Percentiles rank a stretch among this genome's conserved stretches.
Evolutionary conservation across 2,797 vertebrate species (phyloP).

Genomic region (Falco naumanni): DNA sequence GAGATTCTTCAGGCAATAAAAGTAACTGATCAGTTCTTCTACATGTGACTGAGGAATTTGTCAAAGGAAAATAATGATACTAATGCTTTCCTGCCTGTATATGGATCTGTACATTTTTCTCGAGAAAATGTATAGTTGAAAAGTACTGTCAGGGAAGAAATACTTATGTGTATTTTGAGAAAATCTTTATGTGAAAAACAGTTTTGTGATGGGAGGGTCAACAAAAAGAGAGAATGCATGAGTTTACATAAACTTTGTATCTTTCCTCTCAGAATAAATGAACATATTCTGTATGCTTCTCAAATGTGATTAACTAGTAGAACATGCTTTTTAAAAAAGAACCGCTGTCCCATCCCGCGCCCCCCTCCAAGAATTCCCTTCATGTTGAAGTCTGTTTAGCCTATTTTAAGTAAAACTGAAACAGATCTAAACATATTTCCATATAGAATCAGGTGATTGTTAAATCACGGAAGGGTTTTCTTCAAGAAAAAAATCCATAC

Average conservation of each 20-base stretch:
- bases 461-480: background rate
- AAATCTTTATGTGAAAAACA: background rate
- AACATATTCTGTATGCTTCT: background rate
- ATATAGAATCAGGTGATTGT: background rate
- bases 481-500: background rate
- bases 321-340: background rate
- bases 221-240: background rate
- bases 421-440: background rate
- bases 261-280: background rate
- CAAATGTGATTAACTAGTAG: background rate
- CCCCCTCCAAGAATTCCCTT: background rate
- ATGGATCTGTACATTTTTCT: background rate
- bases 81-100: background rate
- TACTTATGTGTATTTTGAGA: background rate
- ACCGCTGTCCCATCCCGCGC: no score
- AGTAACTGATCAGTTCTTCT: background rate
- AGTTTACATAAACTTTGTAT: background rate
- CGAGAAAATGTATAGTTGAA: fast-evolving
- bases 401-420: background rate
- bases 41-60: background rate
- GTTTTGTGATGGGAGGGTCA: background rate
- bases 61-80: background rate
- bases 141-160: background rate
- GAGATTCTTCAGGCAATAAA: background rate
- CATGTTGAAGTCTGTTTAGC: background rate